phyloP scores from a whole-genome alignment of 1,140 invertebrate genomes.

The Elysia chlorotica region DNA sequence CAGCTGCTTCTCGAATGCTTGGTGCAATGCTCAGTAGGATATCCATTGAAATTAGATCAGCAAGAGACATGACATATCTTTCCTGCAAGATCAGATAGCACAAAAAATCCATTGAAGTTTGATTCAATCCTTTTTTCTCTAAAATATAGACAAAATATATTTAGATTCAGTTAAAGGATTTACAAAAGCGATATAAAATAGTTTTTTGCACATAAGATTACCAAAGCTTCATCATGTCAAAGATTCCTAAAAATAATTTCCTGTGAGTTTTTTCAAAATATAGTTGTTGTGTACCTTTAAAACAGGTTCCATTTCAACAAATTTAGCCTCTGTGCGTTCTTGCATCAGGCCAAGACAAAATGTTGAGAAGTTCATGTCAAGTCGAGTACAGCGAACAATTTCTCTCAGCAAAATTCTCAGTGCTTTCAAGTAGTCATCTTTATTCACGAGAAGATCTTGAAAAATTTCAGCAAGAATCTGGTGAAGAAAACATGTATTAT shows the following conservation, averaged over 20 bases:
- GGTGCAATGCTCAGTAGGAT: constrained; percentile 82
- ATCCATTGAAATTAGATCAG: constrained; percentile 83
- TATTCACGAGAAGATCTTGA: constrained; percentile 82
- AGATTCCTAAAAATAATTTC: no score
- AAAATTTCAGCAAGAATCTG: constrained; percentile 70
- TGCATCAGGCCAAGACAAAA: constrained; percentile 75
- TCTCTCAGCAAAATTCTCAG: constrained; percentile 83
- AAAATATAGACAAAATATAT: no score
- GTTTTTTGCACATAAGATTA: no score
- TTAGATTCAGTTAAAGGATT: no score
- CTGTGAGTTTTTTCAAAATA: neutral
- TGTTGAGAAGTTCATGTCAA: constrained; percentile 76
- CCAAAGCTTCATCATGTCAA: no score
- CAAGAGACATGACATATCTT: constrained; percentile 80
- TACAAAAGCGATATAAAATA: no score
- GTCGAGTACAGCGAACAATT: constrained; percentile 81
- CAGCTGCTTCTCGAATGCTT: constrained; percentile 74
- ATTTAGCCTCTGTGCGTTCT: constrained; percentile 66
- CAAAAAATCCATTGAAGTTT: no score
- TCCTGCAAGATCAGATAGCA: constrained; percentile 66
- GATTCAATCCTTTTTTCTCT: no score
- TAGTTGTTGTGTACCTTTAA: constrained; percentile 44
- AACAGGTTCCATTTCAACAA: constrained; percentile 56
- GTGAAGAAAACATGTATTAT: no score
- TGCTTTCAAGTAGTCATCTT: constrained; percentile 88